These are phyloP conservation scores for Nysson spinosus DNA, from an alignment of 2,888 invertebrate genomes.

Conservation along the genomic window DNA sequence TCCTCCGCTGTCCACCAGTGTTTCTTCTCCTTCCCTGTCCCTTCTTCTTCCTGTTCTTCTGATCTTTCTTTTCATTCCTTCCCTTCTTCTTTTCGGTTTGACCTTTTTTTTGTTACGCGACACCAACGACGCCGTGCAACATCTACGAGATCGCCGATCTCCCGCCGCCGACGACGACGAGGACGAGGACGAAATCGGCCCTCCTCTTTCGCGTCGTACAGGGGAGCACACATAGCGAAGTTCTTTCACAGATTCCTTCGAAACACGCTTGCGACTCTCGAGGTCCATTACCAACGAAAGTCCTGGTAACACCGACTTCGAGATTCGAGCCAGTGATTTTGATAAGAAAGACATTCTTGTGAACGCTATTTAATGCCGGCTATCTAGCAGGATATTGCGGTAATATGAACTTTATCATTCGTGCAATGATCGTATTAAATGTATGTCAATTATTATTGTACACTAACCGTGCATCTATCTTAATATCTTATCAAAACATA, in stretches of 20 bases:
- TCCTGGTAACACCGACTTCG: slow-evolving; percentile 22
- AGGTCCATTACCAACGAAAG: slow-evolving; percentile 40
- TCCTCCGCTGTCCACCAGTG: slow-evolving; percentile 33
- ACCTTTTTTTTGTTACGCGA: slow-evolving; percentile 51
- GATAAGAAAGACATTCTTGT: slow-evolving; percentile 40
- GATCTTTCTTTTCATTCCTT: slow-evolving; percentile 26
- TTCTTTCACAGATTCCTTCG: slow-evolving; percentile 49
- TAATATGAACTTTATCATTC: too few relatives aligned
- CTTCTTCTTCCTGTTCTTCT: slow-evolving; percentile 35
- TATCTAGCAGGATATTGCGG: slow-evolving; percentile 29
- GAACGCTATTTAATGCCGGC: slow-evolving; percentile 28
- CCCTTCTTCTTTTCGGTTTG: slow-evolving; percentile 17
- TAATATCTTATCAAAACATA: too few relatives aligned
- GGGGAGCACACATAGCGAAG: slow-evolving; percentile 13
- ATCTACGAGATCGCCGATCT: slow-evolving; percentile 62
- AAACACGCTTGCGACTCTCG: slow-evolving; percentile 34
- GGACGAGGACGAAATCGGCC: slow-evolving; percentile 49
- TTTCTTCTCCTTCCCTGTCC: slow-evolving; percentile 24
- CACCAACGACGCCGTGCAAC: slow-evolving; percentile 61
- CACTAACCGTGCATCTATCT: too few relatives aligned
- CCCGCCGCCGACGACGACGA: too few relatives aligned
- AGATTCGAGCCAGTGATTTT: slow-evolving; percentile 38
- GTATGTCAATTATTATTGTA: too few relatives aligned
- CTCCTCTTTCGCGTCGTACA: slow-evolving; percentile 18
- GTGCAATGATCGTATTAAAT: too few relatives aligned